Conservation (phyloP, 2,113 vertebrate genomes). For the Columba livia region DNA sequence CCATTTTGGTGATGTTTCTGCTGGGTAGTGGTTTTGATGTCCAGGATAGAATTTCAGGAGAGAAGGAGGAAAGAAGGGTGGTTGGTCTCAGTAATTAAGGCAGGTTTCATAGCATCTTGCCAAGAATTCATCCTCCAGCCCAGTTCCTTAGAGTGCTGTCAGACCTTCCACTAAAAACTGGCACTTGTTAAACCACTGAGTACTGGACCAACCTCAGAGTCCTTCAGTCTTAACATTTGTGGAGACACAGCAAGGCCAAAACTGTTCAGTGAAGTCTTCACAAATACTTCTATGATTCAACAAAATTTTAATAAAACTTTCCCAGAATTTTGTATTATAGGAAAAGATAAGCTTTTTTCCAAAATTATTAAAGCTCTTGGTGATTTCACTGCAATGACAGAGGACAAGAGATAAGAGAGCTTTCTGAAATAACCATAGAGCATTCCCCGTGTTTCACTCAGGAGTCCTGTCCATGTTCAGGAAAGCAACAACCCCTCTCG, state of each 20-base stretch:
- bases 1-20: background rate
- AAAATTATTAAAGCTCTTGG: background rate
- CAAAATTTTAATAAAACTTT: background rate
- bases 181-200: background rate
- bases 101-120: background rate
- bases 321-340: background rate
- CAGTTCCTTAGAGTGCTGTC: fast-evolving
- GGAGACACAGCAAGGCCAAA: background rate
- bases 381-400: background rate
- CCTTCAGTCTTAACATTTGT: background rate
- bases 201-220: background rate
- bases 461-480: background rate
- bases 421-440: background rate
- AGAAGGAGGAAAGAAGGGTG: background rate
- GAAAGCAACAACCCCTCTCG: background rate
- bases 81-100: background rate
- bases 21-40: background rate
- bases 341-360: slow-evolving; percentile 3
- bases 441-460: background rate
- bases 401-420: background rate
- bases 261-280: background rate
- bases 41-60: background rate
- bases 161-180: background rate
- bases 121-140: background rate
- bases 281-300: background rate